phyloP scores from a whole-genome alignment of 2,888 invertebrate genomes.

The Drosophila testacea region DNA sequence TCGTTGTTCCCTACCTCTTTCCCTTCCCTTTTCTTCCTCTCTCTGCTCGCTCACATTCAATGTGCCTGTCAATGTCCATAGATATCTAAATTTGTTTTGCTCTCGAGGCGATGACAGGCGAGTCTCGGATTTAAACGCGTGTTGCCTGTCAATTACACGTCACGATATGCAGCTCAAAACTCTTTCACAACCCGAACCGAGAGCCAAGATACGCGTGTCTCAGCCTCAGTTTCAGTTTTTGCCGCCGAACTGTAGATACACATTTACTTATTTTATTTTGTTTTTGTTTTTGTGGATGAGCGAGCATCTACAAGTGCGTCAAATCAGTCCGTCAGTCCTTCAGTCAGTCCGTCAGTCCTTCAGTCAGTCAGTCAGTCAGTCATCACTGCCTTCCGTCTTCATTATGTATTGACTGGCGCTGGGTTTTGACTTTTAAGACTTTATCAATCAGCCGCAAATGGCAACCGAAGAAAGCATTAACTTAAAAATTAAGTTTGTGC shows the following conservation, averaged over 20 bases:
- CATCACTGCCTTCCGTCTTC: conserved; percentile 19
- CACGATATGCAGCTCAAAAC: conserved; percentile 66
- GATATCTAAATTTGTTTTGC: conserved; percentile 72
- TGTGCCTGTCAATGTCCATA: conserved; percentile 43
- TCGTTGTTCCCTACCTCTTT: background rate
- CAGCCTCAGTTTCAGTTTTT: conserved; percentile 16
- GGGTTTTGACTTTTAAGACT: conserved; percentile 17
- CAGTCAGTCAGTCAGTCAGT: conserved; percentile 18
- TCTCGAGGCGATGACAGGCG: conserved; percentile 70
- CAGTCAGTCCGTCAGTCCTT: conserved; percentile 21
- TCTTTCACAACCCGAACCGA: conserved; percentile 58
- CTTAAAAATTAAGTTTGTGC: conserved; percentile 7
- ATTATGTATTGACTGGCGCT: conserved; percentile 26
- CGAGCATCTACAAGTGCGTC: conserved; percentile 43
- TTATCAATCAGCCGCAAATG: conserved; percentile 17
- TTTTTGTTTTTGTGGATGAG: conserved; percentile 7
- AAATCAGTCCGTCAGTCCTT: conserved; percentile 14
- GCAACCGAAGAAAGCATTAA: conserved; percentile 25
- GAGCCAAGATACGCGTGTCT: conserved; percentile 37
- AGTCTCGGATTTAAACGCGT: conserved; percentile 67
- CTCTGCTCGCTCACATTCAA: no score
- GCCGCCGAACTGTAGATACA: conserved; percentile 4
- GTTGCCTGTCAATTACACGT: conserved; percentile 75
- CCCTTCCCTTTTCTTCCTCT: background rate
- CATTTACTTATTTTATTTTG: background rate